Percentiles rank a stretch among this genome's conserved stretches.
Evolutionary conservation across 2,888 invertebrate genomes (phyloP).

Genomic region (Caenorhabditis macrosperma): DNA sequence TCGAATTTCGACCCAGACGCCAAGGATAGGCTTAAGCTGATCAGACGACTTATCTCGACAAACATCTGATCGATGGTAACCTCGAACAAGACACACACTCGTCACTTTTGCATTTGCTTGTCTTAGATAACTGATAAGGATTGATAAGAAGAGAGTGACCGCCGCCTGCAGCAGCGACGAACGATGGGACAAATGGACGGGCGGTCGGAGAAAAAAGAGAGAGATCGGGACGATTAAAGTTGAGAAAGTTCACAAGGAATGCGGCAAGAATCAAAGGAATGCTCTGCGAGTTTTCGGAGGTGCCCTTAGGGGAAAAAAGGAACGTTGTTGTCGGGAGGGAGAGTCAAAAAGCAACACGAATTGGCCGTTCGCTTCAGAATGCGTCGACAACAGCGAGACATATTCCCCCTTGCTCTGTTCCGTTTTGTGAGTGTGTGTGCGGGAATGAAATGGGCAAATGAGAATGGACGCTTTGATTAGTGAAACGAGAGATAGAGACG

Average conservation of each 20-base stretch:
- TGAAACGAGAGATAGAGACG: slow-evolving; percentile 19
- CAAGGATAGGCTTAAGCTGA: not conserved
- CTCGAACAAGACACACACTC: slow-evolving; percentile 47
- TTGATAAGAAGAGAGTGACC: slow-evolving; percentile 14
- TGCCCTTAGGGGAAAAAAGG: no score
- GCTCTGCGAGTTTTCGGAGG: no score
- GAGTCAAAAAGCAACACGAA: not conserved
- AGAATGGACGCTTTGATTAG: no score
- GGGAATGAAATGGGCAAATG: no score
- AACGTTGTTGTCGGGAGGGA: not conserved
- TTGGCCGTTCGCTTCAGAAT: no score
- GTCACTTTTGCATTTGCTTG: slow-evolving; percentile 35
- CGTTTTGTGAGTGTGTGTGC: no score
- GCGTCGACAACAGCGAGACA: no score
- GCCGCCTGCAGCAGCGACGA: slow-evolving; percentile 29
- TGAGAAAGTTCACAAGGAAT: not conserved
- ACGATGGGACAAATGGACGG: slow-evolving; percentile 12
- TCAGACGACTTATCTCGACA: not conserved
- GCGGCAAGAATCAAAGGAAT: no score
- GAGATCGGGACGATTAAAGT: not conserved
- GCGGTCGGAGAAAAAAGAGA: not conserved
- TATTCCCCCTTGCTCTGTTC: no score
- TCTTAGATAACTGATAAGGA: slow-evolving; percentile 34
- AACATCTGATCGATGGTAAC: slow-evolving; percentile 28
- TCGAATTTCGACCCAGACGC: not conserved